Evolutionary conservation across 2,113 vertebrate genomes (phyloP), one percentile per base, ranked within the genome.

Genomic region (Onychorhynchus coronatus): DNA sequence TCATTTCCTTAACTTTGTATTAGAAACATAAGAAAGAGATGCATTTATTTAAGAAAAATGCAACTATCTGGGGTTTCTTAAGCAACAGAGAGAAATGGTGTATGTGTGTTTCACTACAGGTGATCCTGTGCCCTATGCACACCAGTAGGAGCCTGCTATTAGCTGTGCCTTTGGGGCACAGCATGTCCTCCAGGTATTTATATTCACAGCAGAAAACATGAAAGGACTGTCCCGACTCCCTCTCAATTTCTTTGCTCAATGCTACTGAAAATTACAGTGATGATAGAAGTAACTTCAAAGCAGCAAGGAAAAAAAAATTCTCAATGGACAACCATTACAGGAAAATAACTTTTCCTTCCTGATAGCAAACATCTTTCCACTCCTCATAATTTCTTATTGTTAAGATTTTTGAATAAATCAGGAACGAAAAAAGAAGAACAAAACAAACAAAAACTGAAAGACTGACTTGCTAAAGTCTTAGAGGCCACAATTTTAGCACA

Each of bases 281-380:
- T 92, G 91, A 95, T 52, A 62, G 86, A 92, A 93, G 89, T 22
- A 89, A 97, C 93, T 95, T 96, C 95, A 96, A 97, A 95, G 96
- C 39, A 85, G 44, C 24, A 89, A 46, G 68, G 42, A 80, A 80
- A 92, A 93, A 93, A 76, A 39, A n/a, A 50, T 7, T 81, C 63
- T 91, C 80, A 89, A 41, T 87, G 86, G 93, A 88, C 78, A 90
- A 86, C 41, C 14, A 13, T 24, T 80, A 70, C 28, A 83, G 79
- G 46, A 93, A 93, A 94, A 93, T 66, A 81, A 58, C 47, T 70
- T 20, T 14, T 79, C 49, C 25, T 37, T 77, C 71, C 82, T 70
- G 28, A 80, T 35, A 74, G 11, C 30, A 91, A 83, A 41, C 35
- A 86, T 84, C 75, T 91, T 86, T 93, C 76, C 15, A 55, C 56